These are phyloP conservation scores for Zoanthus sansibaricus DNA, from an alignment of 92 coral and sea anemone genomes.

Conservation along the genomic window DNA sequence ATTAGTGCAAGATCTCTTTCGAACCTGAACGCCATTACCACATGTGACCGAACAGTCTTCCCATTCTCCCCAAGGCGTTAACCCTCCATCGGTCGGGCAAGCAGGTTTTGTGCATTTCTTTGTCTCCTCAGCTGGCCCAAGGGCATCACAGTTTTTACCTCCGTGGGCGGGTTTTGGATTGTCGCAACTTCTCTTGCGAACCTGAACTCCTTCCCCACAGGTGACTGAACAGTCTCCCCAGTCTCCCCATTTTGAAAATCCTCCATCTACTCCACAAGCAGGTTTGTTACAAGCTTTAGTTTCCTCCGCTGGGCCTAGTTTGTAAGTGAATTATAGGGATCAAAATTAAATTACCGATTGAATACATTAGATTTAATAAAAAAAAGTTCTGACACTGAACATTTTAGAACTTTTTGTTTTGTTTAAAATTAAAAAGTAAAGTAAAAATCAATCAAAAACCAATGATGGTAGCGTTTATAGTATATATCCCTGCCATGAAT, in stretches of 20 bases:
- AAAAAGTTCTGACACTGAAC: background rate
- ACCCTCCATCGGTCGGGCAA: conserved; percentile 18
- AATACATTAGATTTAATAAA: too few species aligned
- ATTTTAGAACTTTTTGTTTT: background rate
- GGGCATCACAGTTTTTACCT: conserved; percentile 9
- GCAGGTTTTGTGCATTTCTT: conserved; percentile 26
- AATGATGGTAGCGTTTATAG: too few species aligned
- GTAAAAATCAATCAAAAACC: too few species aligned
- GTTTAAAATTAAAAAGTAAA: too few species aligned
- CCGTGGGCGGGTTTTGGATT: conserved; percentile 20
- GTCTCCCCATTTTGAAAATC: conserved; percentile 22
- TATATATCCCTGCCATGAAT: too few species aligned
- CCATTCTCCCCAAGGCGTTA: conserved; percentile 32
- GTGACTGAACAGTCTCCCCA: conserved; percentile 42
- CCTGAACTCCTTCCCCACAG: conserved; percentile 25
- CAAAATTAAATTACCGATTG: too few species aligned
- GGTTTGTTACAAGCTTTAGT: conserved; percentile 33
- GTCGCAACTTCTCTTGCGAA: conserved; percentile 21
- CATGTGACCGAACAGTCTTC: conserved; percentile 33
- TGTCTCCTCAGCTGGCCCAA: conserved; percentile 22
- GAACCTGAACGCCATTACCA: conserved; percentile 7
- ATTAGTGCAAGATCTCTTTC: conserved; percentile 5
- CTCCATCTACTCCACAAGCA: conserved; percentile 26
- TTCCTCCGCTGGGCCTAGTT: conserved; percentile 25
- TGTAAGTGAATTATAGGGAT: too few species aligned